phyloP scores from a whole-genome alignment of 2,113 vertebrate genomes.

The Gavialis gangeticus region DNA sequence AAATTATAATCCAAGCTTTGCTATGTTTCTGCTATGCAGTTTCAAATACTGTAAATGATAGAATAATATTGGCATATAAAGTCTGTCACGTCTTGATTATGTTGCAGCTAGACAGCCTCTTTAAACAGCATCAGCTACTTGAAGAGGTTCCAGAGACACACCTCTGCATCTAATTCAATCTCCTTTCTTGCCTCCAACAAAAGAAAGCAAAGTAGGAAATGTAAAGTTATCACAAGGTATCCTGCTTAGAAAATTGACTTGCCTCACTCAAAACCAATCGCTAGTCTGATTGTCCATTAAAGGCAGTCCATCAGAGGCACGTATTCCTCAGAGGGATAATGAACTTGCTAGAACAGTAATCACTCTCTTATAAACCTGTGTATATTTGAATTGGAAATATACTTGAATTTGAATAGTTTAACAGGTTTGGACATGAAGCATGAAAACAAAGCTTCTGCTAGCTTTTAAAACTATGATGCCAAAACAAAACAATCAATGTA shows the following conservation, averaged over 20 bases:
- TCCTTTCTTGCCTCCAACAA: background rate
- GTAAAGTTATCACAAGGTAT: background rate
- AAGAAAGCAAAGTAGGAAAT: background rate
- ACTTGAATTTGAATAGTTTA: conserved; percentile 57
- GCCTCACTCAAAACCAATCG: conserved; percentile 24
- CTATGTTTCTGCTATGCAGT: background rate
- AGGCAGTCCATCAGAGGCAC: conserved; percentile 35
- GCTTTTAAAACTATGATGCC: background rate
- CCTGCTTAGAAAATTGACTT: background rate
- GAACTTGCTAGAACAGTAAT: conserved; percentile 65
- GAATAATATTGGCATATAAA: background rate
- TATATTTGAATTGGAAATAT: conserved; percentile 62
- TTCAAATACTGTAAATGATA: background rate
- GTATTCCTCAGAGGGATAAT: conserved; percentile 64
- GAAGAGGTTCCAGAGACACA: background rate
- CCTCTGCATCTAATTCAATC: background rate
- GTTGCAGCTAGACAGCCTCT: background rate
- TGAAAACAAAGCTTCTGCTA: conserved; percentile 56
- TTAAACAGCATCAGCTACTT: background rate
- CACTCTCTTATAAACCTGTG: conserved; percentile 49
- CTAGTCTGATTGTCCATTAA: background rate
- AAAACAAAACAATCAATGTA: conserved; percentile 10
- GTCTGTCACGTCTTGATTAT: background rate
- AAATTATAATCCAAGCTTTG: background rate
- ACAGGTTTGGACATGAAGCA: conserved; percentile 29